These are phyloP conservation scores for Agrochola circellaris DNA, from an alignment of 2,888 invertebrate genomes.

Conservation along the genomic window DNA sequence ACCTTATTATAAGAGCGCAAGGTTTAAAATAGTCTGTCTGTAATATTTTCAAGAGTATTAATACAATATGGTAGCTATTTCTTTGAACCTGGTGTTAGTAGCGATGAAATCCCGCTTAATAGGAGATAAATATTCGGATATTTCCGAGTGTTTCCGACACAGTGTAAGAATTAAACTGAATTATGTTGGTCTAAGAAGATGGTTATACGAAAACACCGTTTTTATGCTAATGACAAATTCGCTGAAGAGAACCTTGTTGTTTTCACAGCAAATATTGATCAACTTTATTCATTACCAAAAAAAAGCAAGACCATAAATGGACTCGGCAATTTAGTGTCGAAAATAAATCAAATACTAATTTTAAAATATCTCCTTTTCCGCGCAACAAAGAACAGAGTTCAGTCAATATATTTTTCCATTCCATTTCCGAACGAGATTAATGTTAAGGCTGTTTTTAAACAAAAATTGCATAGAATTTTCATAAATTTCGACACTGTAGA, in stretches of 20 bases:
- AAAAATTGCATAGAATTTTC: constrained; percentile 62
- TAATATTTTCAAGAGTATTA: constrained; percentile 51
- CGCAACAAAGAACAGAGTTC: constrained; percentile 53
- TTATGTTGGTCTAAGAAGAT: constrained; percentile 65
- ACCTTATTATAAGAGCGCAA: constrained; percentile 1
- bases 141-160: constrained; percentile 72
- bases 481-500: constrained; percentile 58
- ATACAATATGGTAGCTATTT: constrained; percentile 65
- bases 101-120: constrained; percentile 70
- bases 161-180: constrained; percentile 69
- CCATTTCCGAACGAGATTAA: constrained; percentile 58
- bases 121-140: constrained; percentile 75
- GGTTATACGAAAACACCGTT: constrained; percentile 48
- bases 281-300: neutral
- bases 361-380: constrained; percentile 45
- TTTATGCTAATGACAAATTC: constrained; percentile 33
- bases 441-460: constrained; percentile 51
- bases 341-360: constrained; percentile 50
- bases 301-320: constrained; percentile 4
- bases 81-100: constrained; percentile 63
- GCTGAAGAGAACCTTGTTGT: neutral
- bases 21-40: constrained; percentile 10
- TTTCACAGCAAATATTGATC: constrained; percentile 10
- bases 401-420: constrained; percentile 59
- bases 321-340: neutral